Base-by-base conservation (phyloP, 2,113 vertebrate species). In the Athene noctua region DNA sequence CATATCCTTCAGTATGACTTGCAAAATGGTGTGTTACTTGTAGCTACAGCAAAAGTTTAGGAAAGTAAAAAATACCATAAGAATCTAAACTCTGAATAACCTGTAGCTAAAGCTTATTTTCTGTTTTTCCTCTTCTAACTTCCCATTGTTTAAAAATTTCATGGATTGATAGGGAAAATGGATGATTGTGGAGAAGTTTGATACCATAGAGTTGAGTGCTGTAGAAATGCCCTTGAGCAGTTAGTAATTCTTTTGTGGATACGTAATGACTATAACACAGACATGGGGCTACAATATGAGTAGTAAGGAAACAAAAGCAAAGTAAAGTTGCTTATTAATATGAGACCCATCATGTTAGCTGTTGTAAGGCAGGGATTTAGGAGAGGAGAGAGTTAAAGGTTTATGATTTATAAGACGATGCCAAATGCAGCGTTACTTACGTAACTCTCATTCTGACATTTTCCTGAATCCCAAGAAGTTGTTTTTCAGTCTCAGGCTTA, bases 231-330 rank as follows among this genome's bases (percentile, higher is more conserved):
- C 21, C 44, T 82, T 29, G 49, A 86, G 54, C 68, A 66, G 8
- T 68, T 72, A 82, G 26, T 80, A 65, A 72, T 86, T 67, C 49
- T 88, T 67, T 75, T 63, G 49, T 96, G 40, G 77, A 58, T 25
- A 25, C 1, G 1, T 46, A 26, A 27, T n/a, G 62, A 81, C 25
- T 65, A 12, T 38, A 78, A 21, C 0, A 0, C 42, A 83, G 75
- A 40, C 25, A 6, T 32, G 30, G n/a, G 27, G 49, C 72, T 91
- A 46, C 70, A 70, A 22, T n/a, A 10, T 71, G 49, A 65, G 55
- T 75, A 77, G 15, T 65, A 72, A 59, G 30, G 30, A 82, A 44
- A 58, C 40, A 80, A 86, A 87, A 88, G 26, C 54, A 66, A 62
- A 88, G 40, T 80, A 66, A 62, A 88, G 40, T 80, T 83, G 19